phyloP scores from a whole-genome alignment of 2,113 vertebrate species.

The Herpetotheres cachinnans region DNA sequence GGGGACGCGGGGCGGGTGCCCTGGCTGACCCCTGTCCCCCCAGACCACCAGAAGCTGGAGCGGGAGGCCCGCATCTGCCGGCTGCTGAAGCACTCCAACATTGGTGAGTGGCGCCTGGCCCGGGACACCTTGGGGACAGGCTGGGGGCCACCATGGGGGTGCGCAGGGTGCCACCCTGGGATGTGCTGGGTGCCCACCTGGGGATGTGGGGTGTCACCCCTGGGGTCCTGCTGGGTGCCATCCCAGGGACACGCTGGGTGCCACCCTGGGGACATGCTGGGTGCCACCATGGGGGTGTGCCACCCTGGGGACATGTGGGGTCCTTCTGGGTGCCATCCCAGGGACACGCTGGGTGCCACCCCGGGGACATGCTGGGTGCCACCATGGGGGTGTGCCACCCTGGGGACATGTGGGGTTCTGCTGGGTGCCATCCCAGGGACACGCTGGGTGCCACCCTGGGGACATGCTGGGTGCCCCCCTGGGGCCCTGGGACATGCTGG shows the following conservation, averaged over 20 bases:
- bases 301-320: neutral
- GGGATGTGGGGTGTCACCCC: neutral
- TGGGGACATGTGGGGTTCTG: no score
- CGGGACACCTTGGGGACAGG: neutral
- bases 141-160: no score
- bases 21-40: neutral
- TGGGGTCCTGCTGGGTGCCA: neutral
- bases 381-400: no score
- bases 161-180: neutral
- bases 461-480: neutral
- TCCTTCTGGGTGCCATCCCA: neutral
- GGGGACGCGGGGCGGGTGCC: neutral
- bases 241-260: no score
- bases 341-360: no score
- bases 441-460: neutral
- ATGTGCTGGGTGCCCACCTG: neutral
- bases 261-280: rapidly evolving
- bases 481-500: neutral
- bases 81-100: conserved; percentile 93
- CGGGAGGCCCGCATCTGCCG: conserved; percentile 94
- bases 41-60: conserved; percentile 97
- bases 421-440: neutral
- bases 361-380: neutral
- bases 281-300: neutral
- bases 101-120: conserved; percentile 77